A percentile compares a stretch with the other conserved stretches of the same genome.
Conservation (phyloP, 2,113 vertebrate genomes). For the Paramormyrops kingsleyae region DNA sequence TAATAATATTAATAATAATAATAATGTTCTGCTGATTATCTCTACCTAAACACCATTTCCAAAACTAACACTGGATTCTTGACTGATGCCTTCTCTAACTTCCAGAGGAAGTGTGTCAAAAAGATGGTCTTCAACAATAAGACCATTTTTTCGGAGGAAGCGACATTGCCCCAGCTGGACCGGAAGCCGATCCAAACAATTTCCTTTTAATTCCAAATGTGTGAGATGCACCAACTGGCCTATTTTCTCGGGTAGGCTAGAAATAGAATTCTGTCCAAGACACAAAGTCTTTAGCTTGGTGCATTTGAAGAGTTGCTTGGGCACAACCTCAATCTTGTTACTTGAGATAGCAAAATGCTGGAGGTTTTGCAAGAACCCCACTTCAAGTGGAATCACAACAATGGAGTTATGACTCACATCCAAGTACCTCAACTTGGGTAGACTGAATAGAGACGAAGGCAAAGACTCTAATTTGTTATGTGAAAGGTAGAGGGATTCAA, state of each 20-base stretch:
- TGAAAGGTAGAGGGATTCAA: constrained; percentile 86
- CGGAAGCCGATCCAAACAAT: constrained; percentile 86
- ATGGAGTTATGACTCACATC: constrained; percentile 87
- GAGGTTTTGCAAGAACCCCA: constrained; percentile 82
- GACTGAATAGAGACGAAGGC: constrained; percentile 78
- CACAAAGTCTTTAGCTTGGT: constrained; percentile 86
- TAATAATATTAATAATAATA: background rate
- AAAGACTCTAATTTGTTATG: constrained; percentile 92
- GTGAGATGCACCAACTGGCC: constrained; percentile 81
- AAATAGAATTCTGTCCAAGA: constrained; percentile 83
- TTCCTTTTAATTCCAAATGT: constrained; percentile 87
- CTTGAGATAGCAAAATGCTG: constrained; percentile 85
- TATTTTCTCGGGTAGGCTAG: constrained; percentile 74
- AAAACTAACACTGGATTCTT: constrained; percentile 71
- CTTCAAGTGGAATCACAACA: constrained; percentile 71
- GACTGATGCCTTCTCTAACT: constrained; percentile 82
- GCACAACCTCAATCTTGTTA: constrained; percentile 84
- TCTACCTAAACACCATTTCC: constrained; percentile 72
- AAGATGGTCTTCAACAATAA: constrained; percentile 90
- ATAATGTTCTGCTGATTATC: background rate
- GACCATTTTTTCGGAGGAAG: constrained; percentile 76
- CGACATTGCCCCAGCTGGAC: constrained; percentile 76
- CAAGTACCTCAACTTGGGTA: constrained; percentile 86
- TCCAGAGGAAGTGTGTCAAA: constrained; percentile 86
- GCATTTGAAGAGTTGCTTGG: constrained; percentile 85